These are phyloP conservation scores for Andrena dorsata DNA, from an alignment of 2,888 invertebrate species.

Conservation along the genomic window DNA sequence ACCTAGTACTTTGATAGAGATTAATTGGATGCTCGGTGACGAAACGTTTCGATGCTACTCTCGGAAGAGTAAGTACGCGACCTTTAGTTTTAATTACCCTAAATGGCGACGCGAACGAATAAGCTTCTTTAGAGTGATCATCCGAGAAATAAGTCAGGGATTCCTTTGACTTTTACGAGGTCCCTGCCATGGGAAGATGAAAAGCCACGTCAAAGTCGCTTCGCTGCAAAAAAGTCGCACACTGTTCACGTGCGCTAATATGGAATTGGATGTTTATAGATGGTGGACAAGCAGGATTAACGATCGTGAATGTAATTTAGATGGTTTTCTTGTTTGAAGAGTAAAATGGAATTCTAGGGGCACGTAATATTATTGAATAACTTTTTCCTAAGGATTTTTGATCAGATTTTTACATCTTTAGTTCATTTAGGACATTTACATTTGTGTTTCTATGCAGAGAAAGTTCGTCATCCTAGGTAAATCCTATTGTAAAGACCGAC, in stretches of 20 bases:
- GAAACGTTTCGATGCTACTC: conserved; percentile 26
- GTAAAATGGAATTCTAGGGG: neutral
- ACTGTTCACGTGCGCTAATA: conserved; percentile 15
- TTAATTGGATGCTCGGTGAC: conserved; percentile 26
- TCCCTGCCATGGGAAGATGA: conserved; percentile 13
- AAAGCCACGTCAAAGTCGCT: conserved; percentile 16
- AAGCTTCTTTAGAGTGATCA: conserved; percentile 7
- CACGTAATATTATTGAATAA: neutral
- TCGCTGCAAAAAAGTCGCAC: conserved; percentile 14
- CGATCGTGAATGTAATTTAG: neutral
- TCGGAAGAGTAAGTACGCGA: conserved; percentile 27
- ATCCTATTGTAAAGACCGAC: neutral
- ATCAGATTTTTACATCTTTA: too few species aligned
- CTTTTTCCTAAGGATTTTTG: too few species aligned
- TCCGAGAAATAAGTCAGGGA: conserved; percentile 24
- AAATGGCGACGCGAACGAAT: conserved; percentile 49
- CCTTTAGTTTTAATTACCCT: conserved; percentile 39
- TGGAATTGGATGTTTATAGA: conserved; percentile 19
- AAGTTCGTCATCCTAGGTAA: too few species aligned
- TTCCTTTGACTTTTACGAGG: conserved; percentile 15
- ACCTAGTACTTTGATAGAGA: neutral
- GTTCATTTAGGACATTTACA: too few species aligned
- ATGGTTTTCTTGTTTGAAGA: neutral
- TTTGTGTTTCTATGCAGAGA: too few species aligned
- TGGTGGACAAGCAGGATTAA: neutral